Base-by-base conservation (phyloP, 92 coral and sea anemone species). In the Isaurus tuberculatus region DNA sequence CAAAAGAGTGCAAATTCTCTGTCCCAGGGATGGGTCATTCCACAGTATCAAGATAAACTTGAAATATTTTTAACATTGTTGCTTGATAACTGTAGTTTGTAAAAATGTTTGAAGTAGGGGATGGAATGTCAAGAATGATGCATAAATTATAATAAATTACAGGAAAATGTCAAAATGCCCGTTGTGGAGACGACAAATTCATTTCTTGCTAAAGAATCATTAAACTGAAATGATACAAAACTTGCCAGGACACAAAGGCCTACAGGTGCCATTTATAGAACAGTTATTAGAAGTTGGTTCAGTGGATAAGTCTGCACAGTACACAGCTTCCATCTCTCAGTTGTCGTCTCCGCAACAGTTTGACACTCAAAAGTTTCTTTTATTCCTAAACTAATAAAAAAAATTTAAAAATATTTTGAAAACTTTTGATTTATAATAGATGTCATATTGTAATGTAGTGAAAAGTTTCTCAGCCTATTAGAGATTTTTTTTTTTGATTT, bases 191-290 rank as follows among this genome's bases (percentile, higher is more conserved):
- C 25, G 61, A 72, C 61, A 46, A 72, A 44, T 72, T 43, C 37
- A 72, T 43, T 25, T 72, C 78, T 72, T 43, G 22, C 43, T 23
- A 43, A 43, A 23, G 31, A 72, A 72, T 43, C 36, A 72, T 0
- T 43, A 72, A 72, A 72, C 60, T 72, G 60, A 43, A 70, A 34
- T 70, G 29, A 70, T 31, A 31, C 72, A 32, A 67, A 70, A 37
- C 55, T n/a, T 70, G 57, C 83, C 71, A 78, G 83, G 70, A 78
- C 83, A 31, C 71, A 57, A 78, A 78, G 70, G 51, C 32, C 42
- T 44, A 34, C 80, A 74, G 44, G 61, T 74, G 80, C 80, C 80
- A 51, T 74, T 32, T 44, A 74, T n/a, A 78, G 48, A 30, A 53
- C 82, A 51, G 67, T 55, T 53, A 75, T 51, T 26, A 33, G 48